Percentiles rank a stretch among this genome's conserved stretches.
These are phyloP conservation scores for Platycheirus albimanus DNA, from an alignment of 2,888 invertebrate species.

Conservation along the genomic window DNA sequence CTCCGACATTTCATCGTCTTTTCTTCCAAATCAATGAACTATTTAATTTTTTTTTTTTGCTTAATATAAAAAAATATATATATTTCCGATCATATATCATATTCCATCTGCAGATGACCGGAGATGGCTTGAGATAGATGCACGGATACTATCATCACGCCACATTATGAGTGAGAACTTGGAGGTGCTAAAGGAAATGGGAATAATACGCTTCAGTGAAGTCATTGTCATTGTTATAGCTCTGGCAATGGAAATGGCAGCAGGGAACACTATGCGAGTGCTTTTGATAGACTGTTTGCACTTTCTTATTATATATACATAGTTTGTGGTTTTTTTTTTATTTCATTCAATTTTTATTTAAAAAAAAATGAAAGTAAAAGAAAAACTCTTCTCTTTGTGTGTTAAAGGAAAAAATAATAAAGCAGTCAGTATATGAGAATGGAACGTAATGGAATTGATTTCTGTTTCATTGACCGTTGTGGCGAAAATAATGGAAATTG, in stretches of 20 bases:
- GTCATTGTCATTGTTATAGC: conserved; percentile 41
- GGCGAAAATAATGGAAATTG: conserved; percentile 29
- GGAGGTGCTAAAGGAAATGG: conserved; percentile 65
- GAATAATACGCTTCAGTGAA: conserved; percentile 67
- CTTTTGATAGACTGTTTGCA: conserved; percentile 47
- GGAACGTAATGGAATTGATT: conserved; percentile 49
- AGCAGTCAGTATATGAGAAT: background rate
- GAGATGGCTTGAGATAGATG: conserved; percentile 54
- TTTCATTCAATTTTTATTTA: no score
- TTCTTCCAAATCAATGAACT: conserved; percentile 72
- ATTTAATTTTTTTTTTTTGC: conserved; percentile 70
- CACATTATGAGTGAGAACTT: conserved; percentile 47
- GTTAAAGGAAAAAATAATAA: conserved; percentile 5
- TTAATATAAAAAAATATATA: conserved; percentile 2
- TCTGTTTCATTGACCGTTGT: conserved; percentile 43
- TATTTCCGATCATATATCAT: conserved; percentile 63
- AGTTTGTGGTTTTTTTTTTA: background rate
- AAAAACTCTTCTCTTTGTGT: conserved; percentile 21
- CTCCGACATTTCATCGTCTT: background rate
- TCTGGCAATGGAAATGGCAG: conserved; percentile 38
- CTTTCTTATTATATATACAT: conserved; percentile 18
- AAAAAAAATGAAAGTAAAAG: no score
- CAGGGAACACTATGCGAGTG: conserved; percentile 39
- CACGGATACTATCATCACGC: conserved; percentile 46
- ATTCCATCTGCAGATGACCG: conserved; percentile 65